Evolutionary conservation across 2,797 vertebrate genomes (phyloP), one percentile per base, ranked within the genome.

Genomic region (Anguilla pacifica): DNA sequence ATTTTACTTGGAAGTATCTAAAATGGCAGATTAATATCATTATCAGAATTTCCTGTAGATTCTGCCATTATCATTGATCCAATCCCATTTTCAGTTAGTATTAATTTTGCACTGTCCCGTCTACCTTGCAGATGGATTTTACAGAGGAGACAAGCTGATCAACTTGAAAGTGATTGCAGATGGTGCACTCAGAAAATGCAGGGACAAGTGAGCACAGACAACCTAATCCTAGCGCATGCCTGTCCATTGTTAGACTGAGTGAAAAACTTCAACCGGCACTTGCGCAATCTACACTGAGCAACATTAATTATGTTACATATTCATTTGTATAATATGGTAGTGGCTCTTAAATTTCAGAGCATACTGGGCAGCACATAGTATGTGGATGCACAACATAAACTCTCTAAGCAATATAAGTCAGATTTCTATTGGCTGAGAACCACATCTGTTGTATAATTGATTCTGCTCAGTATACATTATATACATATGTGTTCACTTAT

Each of bases 71-170:
- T 83, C 13, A 13, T 25, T 53, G 22, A 83, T 83, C 49, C 22
- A 82, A 9, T 15, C 46, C 43, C 79, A 46, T 31, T 53, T 25
- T 53, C 25, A n/a, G 49, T 53, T 49, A 19, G 13, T n/a, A 43
- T 64, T 28, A 22, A 61, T 31, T 39, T 85, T 39, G 39, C 10
- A 64, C 0, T 35, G 2, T 5, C 46, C 64, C 84, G 39, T 49
- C 83, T 6, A 1, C 49, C 86, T 86, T 89, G 85, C 94, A 99
- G 98, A 99, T 94, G 98, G 97, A 67, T 99, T 99, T 96, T 99
- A 97, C 93, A 96, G 98, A 93, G 98, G 98, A 85, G 98, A 99
- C 94, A 99, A 99, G 86, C 96, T 99, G 93, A 97, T 99, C 94
- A 98, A 95, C 95, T 93, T 99, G 94, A 99, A 99, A 95, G 93